Evolutionary conservation across 2,113 vertebrate species (phyloP).

Genomic region (Rhipidura dahli): DNA sequence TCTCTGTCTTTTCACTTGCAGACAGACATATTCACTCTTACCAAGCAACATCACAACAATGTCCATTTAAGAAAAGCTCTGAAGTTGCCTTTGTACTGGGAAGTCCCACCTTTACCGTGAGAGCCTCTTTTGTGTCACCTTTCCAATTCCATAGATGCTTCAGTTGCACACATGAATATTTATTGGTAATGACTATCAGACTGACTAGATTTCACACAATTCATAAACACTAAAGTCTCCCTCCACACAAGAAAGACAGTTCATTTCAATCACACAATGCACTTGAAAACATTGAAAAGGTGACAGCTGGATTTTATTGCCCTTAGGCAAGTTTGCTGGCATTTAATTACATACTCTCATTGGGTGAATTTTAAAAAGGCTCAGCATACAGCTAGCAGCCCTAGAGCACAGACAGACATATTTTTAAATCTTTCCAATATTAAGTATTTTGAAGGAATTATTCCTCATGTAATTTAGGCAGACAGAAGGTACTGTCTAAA

Average conservation of each 20-base stretch:
- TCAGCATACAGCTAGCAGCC: neutral
- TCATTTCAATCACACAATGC: neutral
- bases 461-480: neutral
- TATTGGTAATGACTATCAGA: neutral
- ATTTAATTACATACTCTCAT: conserved; percentile 23
- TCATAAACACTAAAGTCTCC: neutral
- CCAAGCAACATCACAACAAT: neutral
- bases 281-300: neutral
- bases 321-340: conserved; percentile 7
- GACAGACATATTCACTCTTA: neutral
- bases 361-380: conserved; percentile 5
- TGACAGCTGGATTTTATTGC: rapidly evolving
- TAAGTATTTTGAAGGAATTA: neutral
- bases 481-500: neutral
- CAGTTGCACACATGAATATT: neutral
- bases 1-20: neutral
- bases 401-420: neutral
- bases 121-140: neutral
- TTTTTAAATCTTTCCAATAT: neutral
- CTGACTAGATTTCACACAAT: neutral
- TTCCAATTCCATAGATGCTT: neutral
- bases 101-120: neutral
- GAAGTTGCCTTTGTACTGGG: neutral
- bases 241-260: neutral
- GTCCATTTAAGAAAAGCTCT: neutral